Base-by-base conservation (phyloP, 1,140 invertebrate species). In the Caenorhabditis tropicalis region DNA sequence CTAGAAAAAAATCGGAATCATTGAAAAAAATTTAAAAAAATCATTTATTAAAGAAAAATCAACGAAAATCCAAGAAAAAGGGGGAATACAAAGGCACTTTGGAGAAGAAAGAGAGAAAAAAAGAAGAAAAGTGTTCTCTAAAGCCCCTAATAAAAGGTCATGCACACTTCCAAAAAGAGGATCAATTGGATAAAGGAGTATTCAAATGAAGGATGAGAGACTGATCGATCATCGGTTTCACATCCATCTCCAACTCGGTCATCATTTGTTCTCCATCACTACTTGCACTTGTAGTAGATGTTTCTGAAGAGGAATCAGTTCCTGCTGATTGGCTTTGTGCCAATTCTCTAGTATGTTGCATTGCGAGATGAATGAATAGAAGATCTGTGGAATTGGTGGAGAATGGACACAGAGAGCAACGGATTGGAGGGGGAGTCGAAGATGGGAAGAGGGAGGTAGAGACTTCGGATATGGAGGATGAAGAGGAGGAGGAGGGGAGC, bases 101-200 rank as follows among this genome's bases (percentile, higher is more conserved):
- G n/a, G n/a, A n/a, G n/a, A n/a, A n/a, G n/a, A n/a, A n/a, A n/a
- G n/a, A n/a, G n/a, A n/a, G n/a, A n/a, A n/a, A n/a, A n/a, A n/a
- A n/a, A n/a, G n/a, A n/a, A 58, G 29, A 65, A n/a, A n/a, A 15
- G 49, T 51, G n/a, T 1, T 21, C 21, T 33, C 60, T 70, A 70
- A 70, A 70, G 60, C 60, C 60, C 60, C n/a, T 70, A 65, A 65
- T 36, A 36, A n/a, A 70, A 19, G n/a, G 60, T 70, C 60, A 70
- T 70, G 60, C n/a, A 46, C 9, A 58, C 12, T 6, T 29, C 0
- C 6, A 31, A 29, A 16, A 74, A 74, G n/a, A 46, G 43, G 15
- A 33, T 74, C 21, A 74, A 46, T 74, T 74, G 6, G 65, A 74
- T 43, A 74, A 24, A 9, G 65, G 65, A 9, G 65, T 74, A 74